phyloP scores from a whole-genome alignment of 2,797 vertebrate genomes.

The Dicrostonyx torquatus region DNA sequence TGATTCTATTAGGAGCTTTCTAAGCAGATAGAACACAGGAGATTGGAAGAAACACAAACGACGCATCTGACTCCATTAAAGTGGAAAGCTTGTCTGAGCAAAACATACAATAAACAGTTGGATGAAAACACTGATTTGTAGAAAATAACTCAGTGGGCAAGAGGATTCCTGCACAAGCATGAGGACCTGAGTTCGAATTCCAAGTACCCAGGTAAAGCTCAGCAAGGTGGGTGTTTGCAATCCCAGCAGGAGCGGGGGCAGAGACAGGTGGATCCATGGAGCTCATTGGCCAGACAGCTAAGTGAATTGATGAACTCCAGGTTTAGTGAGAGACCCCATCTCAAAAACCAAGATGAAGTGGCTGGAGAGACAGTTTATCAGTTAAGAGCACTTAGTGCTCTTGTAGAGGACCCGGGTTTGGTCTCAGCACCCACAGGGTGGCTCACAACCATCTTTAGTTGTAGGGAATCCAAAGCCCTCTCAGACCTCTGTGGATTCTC shows the following conservation, averaged over 20 bases:
- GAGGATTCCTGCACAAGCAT: background rate
- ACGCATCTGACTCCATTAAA: background rate
- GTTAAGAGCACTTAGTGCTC: background rate
- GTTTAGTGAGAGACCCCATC: background rate
- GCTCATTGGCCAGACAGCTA: background rate
- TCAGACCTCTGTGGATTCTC: background rate
- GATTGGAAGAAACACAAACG: background rate
- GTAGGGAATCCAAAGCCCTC: background rate
- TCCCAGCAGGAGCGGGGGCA: background rate
- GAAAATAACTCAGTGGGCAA: background rate
- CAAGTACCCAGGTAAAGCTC: background rate
- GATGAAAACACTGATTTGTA: background rate
- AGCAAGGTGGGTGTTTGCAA: background rate
- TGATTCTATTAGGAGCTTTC: constrained; percentile 1
- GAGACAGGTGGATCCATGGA: background rate
- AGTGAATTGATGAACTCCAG: background rate
- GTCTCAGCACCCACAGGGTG: background rate
- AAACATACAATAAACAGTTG: background rate
- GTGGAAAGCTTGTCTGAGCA: background rate
- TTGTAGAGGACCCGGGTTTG: background rate
- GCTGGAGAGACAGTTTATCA: background rate
- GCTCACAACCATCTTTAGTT: background rate
- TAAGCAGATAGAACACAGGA: background rate
- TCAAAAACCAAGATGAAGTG: background rate
- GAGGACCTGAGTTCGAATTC: background rate